These are phyloP conservation scores for Strigamia maritima DNA, from an alignment of 2,888 invertebrate genomes.

Conservation along the genomic window DNA sequence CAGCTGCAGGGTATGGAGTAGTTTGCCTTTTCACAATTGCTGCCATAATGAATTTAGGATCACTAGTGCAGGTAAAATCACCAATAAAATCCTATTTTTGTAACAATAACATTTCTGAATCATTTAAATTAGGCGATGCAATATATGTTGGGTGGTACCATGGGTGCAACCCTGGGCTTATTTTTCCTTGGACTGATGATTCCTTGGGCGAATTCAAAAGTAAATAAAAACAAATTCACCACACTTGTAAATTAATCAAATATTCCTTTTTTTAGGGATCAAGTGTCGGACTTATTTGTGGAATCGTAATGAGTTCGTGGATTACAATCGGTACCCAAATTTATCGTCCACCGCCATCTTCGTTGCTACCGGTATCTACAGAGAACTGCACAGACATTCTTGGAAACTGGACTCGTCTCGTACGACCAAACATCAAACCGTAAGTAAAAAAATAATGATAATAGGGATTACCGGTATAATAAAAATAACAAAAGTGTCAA, in stretches of 20 bases:
- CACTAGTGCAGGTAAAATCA: not conserved
- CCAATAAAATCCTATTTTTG: not conserved
- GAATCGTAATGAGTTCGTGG: constrained; percentile 6
- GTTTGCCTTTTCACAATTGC: constrained; percentile 6
- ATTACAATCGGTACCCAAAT: constrained; percentile 1
- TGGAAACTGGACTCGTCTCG: not conserved
- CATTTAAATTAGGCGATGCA: not conserved
- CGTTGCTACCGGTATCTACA: not conserved
- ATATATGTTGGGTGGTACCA: not conserved
- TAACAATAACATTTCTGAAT: not conserved
- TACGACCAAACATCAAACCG: not conserved
- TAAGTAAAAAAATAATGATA: too few relatives aligned
- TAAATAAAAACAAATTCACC: not conserved
- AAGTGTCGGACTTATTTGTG: not conserved
- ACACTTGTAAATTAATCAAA: too few relatives aligned
- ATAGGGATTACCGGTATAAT: too few relatives aligned
- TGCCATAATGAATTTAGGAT: constrained; percentile 3
- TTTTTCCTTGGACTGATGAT: constrained; percentile 7
- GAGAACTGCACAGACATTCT: not conserved
- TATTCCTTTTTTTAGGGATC: not conserved
- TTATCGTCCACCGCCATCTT: not conserved
- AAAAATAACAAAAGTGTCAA: too few relatives aligned
- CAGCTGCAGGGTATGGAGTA: not conserved
- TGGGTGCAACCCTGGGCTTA: not conserved
- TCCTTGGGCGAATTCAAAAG: constrained; percentile 33